phyloP scores from a whole-genome alignment of 2,888 invertebrate genomes.

The Autographa pulchrina region DNA sequence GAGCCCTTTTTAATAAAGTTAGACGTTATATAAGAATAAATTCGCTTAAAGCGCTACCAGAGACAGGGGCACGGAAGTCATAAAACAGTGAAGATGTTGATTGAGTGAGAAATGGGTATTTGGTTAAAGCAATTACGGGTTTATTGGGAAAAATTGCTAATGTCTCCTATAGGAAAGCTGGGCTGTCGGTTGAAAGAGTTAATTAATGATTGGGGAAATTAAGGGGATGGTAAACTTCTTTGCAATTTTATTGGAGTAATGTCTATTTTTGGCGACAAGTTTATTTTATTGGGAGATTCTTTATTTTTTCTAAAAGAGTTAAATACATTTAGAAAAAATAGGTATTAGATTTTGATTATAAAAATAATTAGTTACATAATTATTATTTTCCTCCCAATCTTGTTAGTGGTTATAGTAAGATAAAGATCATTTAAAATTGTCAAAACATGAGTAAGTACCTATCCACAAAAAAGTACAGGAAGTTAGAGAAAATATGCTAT shows the following conservation, averaged over 20 bases:
- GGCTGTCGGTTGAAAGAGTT: conserved; percentile 66
- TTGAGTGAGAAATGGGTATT: conserved; percentile 77
- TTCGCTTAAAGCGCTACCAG: conserved; percentile 69
- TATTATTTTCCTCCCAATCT: too few species aligned
- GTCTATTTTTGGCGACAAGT: neutral
- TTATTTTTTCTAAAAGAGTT: neutral
- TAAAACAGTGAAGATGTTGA: conserved; percentile 76
- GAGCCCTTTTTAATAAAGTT: conserved; percentile 75
- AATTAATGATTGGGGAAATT: conserved; percentile 70
- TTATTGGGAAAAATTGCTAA: conserved; percentile 83
- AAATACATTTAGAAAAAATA: neutral
- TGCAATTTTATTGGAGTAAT: conserved; percentile 28
- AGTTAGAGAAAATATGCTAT: too few species aligned
- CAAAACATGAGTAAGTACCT: too few species aligned
- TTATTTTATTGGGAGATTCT: conserved; percentile 7
- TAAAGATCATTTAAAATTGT: too few species aligned
- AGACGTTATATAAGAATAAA: conserved; percentile 69
- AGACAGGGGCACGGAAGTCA: conserved; percentile 68
- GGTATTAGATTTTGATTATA: too few species aligned
- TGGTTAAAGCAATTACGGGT: conserved; percentile 70
- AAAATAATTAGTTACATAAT: too few species aligned
- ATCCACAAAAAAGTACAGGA: too few species aligned
- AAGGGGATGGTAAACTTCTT: conserved; percentile 42
- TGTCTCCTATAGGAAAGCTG: conserved; percentile 60
- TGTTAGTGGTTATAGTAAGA: too few species aligned